A percentile compares a stretch with the other conserved stretches of the same genome.
Conservation (phyloP, 2,797 vertebrate genomes). For the Siniperca undulata region DNA sequence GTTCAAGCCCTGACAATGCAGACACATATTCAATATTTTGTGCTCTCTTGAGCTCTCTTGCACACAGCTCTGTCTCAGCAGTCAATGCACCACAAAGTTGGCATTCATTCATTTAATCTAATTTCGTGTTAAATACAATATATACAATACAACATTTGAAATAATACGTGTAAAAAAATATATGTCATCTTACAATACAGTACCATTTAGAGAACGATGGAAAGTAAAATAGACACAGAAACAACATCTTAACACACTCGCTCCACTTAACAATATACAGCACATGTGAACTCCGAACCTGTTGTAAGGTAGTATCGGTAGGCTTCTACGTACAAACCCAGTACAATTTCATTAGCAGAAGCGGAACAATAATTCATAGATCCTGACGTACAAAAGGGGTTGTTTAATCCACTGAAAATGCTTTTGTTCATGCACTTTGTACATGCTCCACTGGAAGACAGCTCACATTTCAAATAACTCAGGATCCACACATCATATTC, state of each 20-base stretch:
- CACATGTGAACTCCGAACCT: constrained; percentile 59
- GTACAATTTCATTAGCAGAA: constrained; percentile 71
- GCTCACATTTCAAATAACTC: constrained; percentile 69
- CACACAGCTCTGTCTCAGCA: constrained; percentile 18
- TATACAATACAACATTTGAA: constrained; percentile 85
- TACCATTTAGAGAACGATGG: constrained; percentile 81
- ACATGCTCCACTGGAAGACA: constrained; percentile 82
- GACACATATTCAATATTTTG: constrained; percentile 37
- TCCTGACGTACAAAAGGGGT: constrained; percentile 67
- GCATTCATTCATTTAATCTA: constrained; percentile 81
- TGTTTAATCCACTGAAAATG: constrained; percentile 68
- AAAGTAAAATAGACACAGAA: constrained; percentile 74
- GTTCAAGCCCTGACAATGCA: constrained; percentile 11
- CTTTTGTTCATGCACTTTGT: constrained; percentile 83
- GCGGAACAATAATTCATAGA: constrained; percentile 71
- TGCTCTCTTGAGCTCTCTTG: constrained; percentile 1
- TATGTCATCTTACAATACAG: constrained; percentile 88
- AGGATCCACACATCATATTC: constrained; percentile 40
- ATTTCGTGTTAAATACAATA: constrained; percentile 81
- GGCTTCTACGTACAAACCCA: constrained; percentile 71
- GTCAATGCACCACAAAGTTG: constrained; percentile 51
- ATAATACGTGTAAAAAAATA: constrained; percentile 88
- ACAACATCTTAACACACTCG: constrained; percentile 77
- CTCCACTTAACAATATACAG: constrained; percentile 74
- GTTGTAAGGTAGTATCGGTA: constrained; percentile 66